Evolutionary conservation across 2,888 invertebrate genomes (phyloP).

Genomic region (Lamellibrachia columna): DNA sequence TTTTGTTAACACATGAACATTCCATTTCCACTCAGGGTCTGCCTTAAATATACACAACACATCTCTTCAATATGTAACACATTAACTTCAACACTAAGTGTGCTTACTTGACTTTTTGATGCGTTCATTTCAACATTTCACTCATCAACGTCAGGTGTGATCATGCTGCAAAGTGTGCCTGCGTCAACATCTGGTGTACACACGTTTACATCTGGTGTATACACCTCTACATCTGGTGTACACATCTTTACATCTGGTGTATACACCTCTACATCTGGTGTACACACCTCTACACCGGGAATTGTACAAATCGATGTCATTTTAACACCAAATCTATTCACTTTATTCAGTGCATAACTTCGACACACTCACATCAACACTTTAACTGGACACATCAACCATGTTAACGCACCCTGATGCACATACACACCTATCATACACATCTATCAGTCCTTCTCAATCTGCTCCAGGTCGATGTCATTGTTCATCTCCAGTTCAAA

Average conservation of each 20-base stretch:
- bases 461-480: conserved; percentile 55
- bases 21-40: neutral
- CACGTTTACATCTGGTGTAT: neutral
- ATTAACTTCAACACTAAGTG: neutral
- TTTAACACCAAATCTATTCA: neutral
- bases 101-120: neutral
- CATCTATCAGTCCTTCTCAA: conserved; percentile 54
- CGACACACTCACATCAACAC: neutral
- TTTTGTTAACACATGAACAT: neutral
- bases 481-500: conserved; percentile 44
- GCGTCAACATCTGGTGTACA: neutral
- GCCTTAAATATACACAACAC: neutral
- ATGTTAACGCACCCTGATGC: neutral
- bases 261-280: neutral
- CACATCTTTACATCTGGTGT: neutral
- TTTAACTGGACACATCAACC: conserved; percentile 22
- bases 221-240: neutral
- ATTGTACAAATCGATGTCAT: neutral
- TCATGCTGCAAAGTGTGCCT: neutral
- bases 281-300: neutral
- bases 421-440: neutral
- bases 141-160: neutral
- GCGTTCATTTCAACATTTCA: neutral
- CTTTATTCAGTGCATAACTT: neutral
- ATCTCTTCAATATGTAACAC: neutral